phyloP scores from a whole-genome alignment of 1,140 invertebrate species.

The Gryon sp. region DNA sequence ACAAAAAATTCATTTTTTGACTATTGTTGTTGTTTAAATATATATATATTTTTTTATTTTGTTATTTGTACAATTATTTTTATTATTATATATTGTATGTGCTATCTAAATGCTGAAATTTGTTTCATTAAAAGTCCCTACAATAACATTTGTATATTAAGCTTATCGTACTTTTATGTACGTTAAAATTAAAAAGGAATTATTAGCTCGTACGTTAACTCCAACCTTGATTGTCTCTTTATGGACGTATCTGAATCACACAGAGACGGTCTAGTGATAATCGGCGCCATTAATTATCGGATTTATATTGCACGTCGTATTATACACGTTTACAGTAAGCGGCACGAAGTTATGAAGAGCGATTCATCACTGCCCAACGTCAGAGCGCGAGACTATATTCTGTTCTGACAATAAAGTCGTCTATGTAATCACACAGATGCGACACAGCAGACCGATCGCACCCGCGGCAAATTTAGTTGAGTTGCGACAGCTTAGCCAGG shows the following conservation, averaged over 20 bases:
- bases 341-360: conserved; percentile 58
- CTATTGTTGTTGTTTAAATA: too few species aligned
- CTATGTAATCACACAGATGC: conserved; percentile 46
- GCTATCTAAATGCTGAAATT: too few species aligned
- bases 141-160: too few species aligned
- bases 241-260: conserved; percentile 51
- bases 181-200: conserved; percentile 22
- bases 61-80: too few species aligned
- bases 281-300: conserved; percentile 61
- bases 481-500: conserved; percentile 55
- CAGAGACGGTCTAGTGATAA: conserved; percentile 40
- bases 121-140: too few species aligned
- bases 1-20: too few species aligned
- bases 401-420: conserved; percentile 44
- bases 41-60: too few species aligned
- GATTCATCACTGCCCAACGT: conserved; percentile 57
- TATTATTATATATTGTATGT: too few species aligned
- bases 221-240: conserved; percentile 42
- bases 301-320: conserved; percentile 58
- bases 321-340: conserved; percentile 39
- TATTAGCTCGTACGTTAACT: conserved; percentile 26
- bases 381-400: conserved; percentile 41
- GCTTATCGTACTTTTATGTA: too few species aligned
- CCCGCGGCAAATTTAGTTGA: conserved; percentile 59
- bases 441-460: conserved; percentile 20